Evolutionary conservation across 2,113 vertebrate species (phyloP), one percentile per base, ranked within the genome.

Genomic region (Lophotis ruficrista): DNA sequence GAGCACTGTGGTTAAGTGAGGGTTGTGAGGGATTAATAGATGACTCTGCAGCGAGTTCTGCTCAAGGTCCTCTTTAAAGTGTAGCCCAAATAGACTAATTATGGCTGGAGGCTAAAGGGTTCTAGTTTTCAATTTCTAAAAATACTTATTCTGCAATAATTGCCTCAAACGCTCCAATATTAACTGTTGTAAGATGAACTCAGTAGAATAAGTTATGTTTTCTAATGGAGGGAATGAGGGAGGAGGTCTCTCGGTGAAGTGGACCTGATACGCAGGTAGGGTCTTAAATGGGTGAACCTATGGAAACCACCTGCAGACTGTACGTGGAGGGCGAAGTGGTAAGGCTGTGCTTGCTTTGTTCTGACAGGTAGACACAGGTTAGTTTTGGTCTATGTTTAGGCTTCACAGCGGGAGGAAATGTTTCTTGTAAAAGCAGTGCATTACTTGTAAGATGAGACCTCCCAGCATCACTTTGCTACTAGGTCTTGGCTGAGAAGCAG

Each of bases 41-140:
- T 94, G 31, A 45, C 75, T 30, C 37, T 65, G 53, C 65, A 82
- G 56, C 0, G 4, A 88, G 70, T 91, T 94, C 91, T 95, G 62
- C 78, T 92, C 22, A 45, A 64, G 38, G 60, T 88, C 30, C 58
- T 92, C 81, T 93, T 94, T 50, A 68, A 91, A 92, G 54, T 47
- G 33, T 30, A 90, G 71, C 76, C 87, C 76, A 93, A 66, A 70
- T 89, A 96, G 77, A 77, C 86, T 92, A 94, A 85, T 95, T 93
- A 91, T 85, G 65, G 50, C 83, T 94, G 28, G 66, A 93, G 86
- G 95, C 78, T 61, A 85, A 82, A 76, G 23, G 85, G 65, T 89
- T 95, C 86, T 71, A 30, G 76, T 85, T 93, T 89, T 38, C 62
- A 13, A 28, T 87, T 84, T 84, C 84, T 94, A 96, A 94, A 93